Evolutionary conservation across 2,888 invertebrate genomes (phyloP), one percentile per base, ranked within the genome.

Genomic region (Thecocarcelia acutangulata): DNA sequence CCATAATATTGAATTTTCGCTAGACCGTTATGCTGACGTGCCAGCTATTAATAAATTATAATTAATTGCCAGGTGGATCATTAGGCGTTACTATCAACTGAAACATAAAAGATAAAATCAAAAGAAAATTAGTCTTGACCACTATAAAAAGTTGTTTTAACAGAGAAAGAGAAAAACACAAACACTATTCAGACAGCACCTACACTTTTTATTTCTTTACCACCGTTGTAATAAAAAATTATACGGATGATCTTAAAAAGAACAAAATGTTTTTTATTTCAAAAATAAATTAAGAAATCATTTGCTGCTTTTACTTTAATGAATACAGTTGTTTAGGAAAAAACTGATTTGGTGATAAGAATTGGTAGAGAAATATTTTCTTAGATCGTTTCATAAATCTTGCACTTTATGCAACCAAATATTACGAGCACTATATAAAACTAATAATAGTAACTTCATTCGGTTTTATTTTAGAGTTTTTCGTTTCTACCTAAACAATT

Each of bases 51-150:
- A 82, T 82, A 82, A 82, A 82, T 82, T 78, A 75, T 70, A 82
- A 78, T 78, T 82, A 82, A 82, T 82, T 82, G 78, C 78, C 59
- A 78, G 82, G 82, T 82, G 82, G 78, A 78, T 70, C 74, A 82
- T 82, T 78, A 82, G 82, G 82, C 82, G 82, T 82, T 66, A 78
- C 82, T 78, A 78, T 75, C 82, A 78, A 78, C 76, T 48, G 50
- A 76, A 61, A 52, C 50, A 37, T 17, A 66, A 64, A 63, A 70
- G 33, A 15, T 52, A 61, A 12, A 33, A 33, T 13, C 48, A 9
- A 54, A 4, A 42, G 9, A 37, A 44, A 40, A 56, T 42, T 74
- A 19, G 17, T 74, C 66, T 56, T 78, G 66, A 66, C 74, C 77
- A 78, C 42, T 54, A 70, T 17, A 74, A 77, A 81, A 63, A 54